Base-by-base conservation (phyloP, 2,797 vertebrate species). In the Phoxinus dragarum region DNA sequence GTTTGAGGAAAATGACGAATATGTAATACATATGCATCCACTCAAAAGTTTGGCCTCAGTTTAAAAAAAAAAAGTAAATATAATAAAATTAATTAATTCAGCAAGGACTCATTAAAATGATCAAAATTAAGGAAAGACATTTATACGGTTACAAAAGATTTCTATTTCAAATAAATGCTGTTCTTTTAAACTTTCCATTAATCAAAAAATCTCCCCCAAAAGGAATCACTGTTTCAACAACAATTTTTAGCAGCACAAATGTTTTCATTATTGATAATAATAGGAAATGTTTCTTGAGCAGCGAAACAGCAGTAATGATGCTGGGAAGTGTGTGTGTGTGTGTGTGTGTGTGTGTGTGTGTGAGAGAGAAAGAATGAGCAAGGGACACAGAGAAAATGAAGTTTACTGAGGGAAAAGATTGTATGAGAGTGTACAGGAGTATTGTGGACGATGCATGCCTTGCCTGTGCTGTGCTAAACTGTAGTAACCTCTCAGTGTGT, bases 381-480 rank as follows among this genome's bases (percentile, higher is more conserved):
- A 54, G 31, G n/a, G 44, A 36, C 27, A 47, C 19, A 49, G 34
- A 61, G 5, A 79, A 71, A 77, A 54, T 40, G 8, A 81, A 42
- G 49, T 52, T 21, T 17, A 85, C 3, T 36, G 34, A 21, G 27
- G 49, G 19, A 40, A 81, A 54, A 74, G 21, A 66, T n/a, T 72
- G 81, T 38, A 23, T 80, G 40, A 69, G 64, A 84, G 77, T 56
- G 81, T 82, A n/a, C 56, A 56, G 40, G 49, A 42, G 72, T 85
- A 47, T 77, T 66, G 27, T 81, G 71, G 38, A 83, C 19, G 64
- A 82, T 59, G 21, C 71, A 72, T 82, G 69, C 27, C 49, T 61
- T 80, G 19, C 27, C 16, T 38, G n/a, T 78, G 27, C 80, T 83
- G 56, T 85, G 77, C 68, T 86, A 83, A 56, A 78, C 84, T 86